Evolutionary conservation across 1,140 invertebrate species (phyloP), one percentile per base, ranked within the genome.

Genomic region (Hormaphis cornu): DNA sequence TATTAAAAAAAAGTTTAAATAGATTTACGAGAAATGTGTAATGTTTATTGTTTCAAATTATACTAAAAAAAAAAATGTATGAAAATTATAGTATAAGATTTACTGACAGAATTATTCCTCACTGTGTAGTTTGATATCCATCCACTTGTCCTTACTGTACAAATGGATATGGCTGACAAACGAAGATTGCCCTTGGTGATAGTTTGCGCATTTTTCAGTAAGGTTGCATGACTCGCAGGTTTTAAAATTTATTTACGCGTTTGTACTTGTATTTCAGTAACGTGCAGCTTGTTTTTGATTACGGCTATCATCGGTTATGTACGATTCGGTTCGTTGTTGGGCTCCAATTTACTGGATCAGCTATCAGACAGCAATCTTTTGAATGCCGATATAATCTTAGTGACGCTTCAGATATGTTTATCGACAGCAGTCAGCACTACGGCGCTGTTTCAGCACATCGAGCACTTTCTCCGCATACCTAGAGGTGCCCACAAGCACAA

Each of bases 81-180:
- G n/a, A n/a, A n/a, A n/a, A n/a, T n/a, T n/a, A n/a, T n/a, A n/a
- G n/a, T n/a, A n/a, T n/a, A n/a, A n/a, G n/a, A n/a, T n/a, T n/a
- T n/a, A n/a, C n/a, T n/a, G n/a, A n/a, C n/a, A n/a, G n/a, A n/a
- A n/a, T n/a, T n/a, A n/a, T n/a, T n/a, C n/a, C n/a, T n/a, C n/a
- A n/a, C n/a, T n/a, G n/a, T 58, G 7, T 79, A 88, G 81, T 91
- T 90, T 73, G 89, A 90, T 73, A 84, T 90, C 44, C 89, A 91
- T 79, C 88, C 89, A 4, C 86, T 87, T 72, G 78, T 91, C 56
- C 80, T 90, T 74, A 89, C 88, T 0, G 82, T 91, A 14, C 88
- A 89, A 78, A 86, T 90, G 46, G 88, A 90, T 74, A 90, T 90
- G 88, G 81, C 82, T 72, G 81, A 85, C 44, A 86, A 86, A 71